These are phyloP conservation scores for Aporophyla lueneburgensis DNA, from an alignment of 2,888 invertebrate genomes.

Conservation along the genomic window DNA sequence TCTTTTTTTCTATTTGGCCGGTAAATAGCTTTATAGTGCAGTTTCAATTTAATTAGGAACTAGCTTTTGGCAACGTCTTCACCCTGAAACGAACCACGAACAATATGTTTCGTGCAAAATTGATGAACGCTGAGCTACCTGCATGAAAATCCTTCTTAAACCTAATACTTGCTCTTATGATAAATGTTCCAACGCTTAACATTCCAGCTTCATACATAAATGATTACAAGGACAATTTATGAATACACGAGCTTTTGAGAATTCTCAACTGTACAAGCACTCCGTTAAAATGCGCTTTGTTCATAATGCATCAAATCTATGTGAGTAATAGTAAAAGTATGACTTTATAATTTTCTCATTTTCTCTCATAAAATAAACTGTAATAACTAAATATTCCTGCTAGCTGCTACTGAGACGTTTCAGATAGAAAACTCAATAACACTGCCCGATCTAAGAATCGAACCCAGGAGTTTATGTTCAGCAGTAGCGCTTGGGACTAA, in stretches of 20 bases:
- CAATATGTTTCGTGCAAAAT: neutral
- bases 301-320: conserved; percentile 1
- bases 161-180: neutral
- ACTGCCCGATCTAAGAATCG: too few species aligned
- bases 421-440: too few species aligned
- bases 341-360: neutral
- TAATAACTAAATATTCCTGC: neutral
- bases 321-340: conserved; percentile 23
- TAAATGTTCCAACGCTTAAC: conserved; percentile 20
- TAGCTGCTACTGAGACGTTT: too few species aligned
- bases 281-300: conserved; percentile 21
- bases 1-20: neutral
- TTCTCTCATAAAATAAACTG: neutral
- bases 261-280: neutral
- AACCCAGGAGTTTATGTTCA: too few species aligned
- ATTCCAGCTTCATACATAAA: conserved; percentile 20
- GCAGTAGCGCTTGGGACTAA: neutral
- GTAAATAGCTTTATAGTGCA: neutral
- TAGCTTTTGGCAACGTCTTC: too few species aligned
- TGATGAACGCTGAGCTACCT: neutral
- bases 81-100: too few species aligned
- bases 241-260: conserved; percentile 8
- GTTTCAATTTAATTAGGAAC: neutral
- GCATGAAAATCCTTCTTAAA: conserved; percentile 24
- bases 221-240: neutral